A percentile compares a stretch with the other conserved stretches of the same genome.
Evolutionary conservation across 2,888 invertebrate species (phyloP).

Genomic region (Mimumesa dahlbomi): DNA sequence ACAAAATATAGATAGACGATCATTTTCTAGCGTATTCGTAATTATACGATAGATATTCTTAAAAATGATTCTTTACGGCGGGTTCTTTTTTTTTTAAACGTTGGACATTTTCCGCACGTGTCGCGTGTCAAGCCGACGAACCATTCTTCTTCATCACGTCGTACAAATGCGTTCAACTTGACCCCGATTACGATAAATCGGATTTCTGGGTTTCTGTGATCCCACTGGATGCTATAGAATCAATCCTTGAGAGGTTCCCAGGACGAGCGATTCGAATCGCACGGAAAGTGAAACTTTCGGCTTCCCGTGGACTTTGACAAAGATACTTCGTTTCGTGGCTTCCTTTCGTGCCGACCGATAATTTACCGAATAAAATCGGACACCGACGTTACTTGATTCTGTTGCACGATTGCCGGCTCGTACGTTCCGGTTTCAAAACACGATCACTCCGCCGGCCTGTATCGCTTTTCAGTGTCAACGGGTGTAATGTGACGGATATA

Average conservation of each 20-base stretch:
- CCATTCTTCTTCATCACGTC: constrained; percentile 59
- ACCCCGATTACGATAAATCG: constrained; percentile 65
- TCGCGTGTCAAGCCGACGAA: constrained; percentile 50
- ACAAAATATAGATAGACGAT: too few species aligned
- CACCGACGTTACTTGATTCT: constrained; percentile 24
- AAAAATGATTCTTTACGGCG: too few species aligned
- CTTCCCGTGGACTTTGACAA: constrained; percentile 27
- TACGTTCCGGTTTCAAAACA: constrained; percentile 32
- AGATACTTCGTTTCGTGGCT: too few species aligned
- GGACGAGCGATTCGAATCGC: constrained; percentile 49
- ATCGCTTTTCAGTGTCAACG: neutral
- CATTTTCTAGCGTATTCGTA: neutral
- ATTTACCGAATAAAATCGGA: constrained; percentile 45
- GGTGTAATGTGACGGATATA: neutral
- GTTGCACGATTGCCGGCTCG: constrained; percentile 10
- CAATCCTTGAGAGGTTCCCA: constrained; percentile 39
- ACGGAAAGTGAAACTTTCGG: constrained; percentile 49
- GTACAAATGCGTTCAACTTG: constrained; percentile 66
- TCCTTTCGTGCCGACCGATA: constrained; percentile 18
- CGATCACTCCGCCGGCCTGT: constrained; percentile 1
- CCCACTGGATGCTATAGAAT: constrained; percentile 53
- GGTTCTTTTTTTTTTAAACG: neutral
- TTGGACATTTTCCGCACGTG: constrained; percentile 46
- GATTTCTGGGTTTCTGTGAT: constrained; percentile 60
- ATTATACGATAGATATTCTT: neutral